phyloP scores from a whole-genome alignment of 1,140 invertebrate genomes.

The Papilio xuthus region DNA sequence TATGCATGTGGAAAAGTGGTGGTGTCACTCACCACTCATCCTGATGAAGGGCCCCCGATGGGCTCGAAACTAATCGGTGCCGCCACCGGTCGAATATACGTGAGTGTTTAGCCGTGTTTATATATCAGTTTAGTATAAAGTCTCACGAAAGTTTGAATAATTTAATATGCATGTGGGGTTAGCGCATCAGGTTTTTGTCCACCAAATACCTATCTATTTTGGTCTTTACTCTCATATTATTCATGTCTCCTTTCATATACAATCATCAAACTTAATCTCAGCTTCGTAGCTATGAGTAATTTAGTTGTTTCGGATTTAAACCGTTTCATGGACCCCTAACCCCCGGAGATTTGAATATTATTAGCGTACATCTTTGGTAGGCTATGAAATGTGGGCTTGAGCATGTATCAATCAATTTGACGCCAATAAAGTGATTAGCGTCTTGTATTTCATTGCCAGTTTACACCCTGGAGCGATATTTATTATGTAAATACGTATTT shows the following conservation, averaged over 20 bases:
- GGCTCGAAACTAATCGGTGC: no score
- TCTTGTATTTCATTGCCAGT: background rate
- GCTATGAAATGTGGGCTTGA: background rate
- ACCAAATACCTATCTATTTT: no score
- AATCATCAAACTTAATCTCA: background rate
- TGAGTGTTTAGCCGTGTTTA: no score
- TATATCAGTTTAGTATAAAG: no score
- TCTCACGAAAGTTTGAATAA: no score
- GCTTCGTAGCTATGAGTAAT: background rate
- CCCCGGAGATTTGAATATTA: background rate
- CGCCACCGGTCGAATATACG: no score
- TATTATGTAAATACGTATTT: background rate
- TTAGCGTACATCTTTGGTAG: background rate
- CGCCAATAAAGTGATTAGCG: background rate
- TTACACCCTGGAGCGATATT: background rate
- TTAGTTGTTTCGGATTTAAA: background rate
- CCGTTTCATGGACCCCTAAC: background rate
- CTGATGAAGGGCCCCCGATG: no score
- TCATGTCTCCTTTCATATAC: background rate
- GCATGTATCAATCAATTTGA: slow-evolving; percentile 7
- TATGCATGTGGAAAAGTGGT: no score
- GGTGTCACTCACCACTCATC: no score
- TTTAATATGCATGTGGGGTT: no score
- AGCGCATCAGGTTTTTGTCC: no score
- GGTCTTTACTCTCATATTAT: background rate